These are phyloP conservation scores for Heteromyza rotundicornis DNA, from an alignment of 2,888 invertebrate genomes.

Conservation along the genomic window DNA sequence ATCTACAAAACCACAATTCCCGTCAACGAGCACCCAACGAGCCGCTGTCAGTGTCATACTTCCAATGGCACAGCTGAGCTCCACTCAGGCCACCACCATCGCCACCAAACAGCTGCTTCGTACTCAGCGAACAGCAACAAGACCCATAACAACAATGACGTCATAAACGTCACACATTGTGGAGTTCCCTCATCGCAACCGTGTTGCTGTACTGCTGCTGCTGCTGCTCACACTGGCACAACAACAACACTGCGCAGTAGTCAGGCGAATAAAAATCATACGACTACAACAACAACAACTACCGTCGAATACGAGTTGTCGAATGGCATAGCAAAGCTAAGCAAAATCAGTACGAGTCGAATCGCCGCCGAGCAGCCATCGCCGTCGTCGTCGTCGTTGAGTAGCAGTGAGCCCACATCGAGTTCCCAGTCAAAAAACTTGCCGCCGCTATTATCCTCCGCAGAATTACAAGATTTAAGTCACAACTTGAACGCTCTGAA, in stretches of 20 bases:
- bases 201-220: conserved; percentile 27
- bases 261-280: conserved; percentile 52
- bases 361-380: conserved; percentile 45
- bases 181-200: conserved; percentile 33
- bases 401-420: conserved; percentile 16
- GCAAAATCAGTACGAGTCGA: conserved; percentile 59
- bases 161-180: conserved; percentile 29
- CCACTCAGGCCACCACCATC: too few relatives aligned
- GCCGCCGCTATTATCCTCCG: conserved; percentile 30
- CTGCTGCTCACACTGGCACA: conserved; percentile 1
- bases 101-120: too few relatives aligned
- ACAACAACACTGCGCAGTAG: conserved; percentile 34
- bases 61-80: conserved; percentile 48
- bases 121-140: conserved; percentile 33
- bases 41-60: conserved; percentile 36
- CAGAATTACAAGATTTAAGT: conserved; percentile 32
- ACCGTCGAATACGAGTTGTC: conserved; percentile 60
- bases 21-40: conserved; percentile 42
- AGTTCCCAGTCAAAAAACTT: conserved; percentile 23
- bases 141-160: conserved; percentile 32
- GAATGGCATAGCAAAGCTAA: conserved; percentile 51
- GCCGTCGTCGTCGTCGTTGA: background rate
- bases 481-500: conserved; percentile 31
- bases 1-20: conserved; percentile 58
- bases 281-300: conserved; percentile 56